phyloP scores from a whole-genome alignment of 2,797 vertebrate genomes.

The Hydrophis major region DNA sequence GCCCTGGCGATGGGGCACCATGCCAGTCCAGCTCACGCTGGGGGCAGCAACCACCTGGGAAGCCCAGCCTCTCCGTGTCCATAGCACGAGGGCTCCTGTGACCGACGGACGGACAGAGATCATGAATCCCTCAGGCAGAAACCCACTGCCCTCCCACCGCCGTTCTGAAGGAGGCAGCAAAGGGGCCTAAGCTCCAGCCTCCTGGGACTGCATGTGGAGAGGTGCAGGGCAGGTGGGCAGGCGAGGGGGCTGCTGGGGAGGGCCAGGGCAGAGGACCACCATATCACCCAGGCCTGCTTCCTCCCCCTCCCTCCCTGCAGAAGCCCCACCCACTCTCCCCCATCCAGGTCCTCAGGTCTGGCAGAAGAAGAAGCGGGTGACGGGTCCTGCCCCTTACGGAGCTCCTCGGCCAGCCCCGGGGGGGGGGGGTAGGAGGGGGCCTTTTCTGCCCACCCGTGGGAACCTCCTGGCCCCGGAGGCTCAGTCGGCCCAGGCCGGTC shows the following conservation, averaged over 20 bases:
- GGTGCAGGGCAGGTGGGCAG: background rate
- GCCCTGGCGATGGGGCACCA: background rate
- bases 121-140: background rate
- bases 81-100: rapidly evolving
- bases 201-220: background rate
- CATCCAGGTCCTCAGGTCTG: background rate
- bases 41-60: background rate
- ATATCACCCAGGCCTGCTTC: background rate
- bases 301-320: background rate
- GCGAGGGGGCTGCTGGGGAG: background rate
- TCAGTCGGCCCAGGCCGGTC: rapidly evolving
- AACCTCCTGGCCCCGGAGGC: background rate
- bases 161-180: no score
- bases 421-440: no score
- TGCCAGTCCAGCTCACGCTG: background rate
- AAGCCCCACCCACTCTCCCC: background rate
- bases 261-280: background rate
- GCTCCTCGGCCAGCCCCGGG: background rate
- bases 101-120: rapidly evolving
- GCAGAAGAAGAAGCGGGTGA: background rate
- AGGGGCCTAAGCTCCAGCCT: background rate
- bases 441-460: background rate
- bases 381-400: background rate
- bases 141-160: background rate
- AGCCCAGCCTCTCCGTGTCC: background rate